Evolutionary conservation across 2,797 vertebrate species (phyloP).

Genomic region (Sebastes vulpes): DNA sequence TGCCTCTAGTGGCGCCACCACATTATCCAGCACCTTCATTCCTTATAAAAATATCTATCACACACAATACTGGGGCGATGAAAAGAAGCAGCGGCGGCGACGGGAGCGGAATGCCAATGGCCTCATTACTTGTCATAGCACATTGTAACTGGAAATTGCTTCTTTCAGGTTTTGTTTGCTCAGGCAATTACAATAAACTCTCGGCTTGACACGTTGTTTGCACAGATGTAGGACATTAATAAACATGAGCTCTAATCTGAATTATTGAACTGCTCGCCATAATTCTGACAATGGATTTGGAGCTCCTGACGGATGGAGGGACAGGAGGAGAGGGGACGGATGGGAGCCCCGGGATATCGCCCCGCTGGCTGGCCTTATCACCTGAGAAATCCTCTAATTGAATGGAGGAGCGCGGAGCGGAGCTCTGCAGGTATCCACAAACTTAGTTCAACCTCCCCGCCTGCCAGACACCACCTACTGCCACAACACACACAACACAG

Average conservation of each 20-base stretch:
- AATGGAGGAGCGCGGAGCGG: conserved; percentile 86
- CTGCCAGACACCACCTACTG: conserved; percentile 53
- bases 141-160: conserved; percentile 99
- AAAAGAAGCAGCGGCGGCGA: conserved; percentile 91
- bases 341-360: conserved; percentile 88
- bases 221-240: conserved; percentile 99
- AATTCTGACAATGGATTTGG: conserved; percentile 97
- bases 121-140: conserved; percentile 99
- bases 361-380: conserved; percentile 90
- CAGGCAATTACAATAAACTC: conserved; percentile 99
- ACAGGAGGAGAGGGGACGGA: conserved; percentile 81
- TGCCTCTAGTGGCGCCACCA: conserved; percentile 89
- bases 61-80: conserved; percentile 91
- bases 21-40: conserved; percentile 95
- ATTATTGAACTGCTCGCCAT: conserved; percentile 99
- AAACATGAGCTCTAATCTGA: conserved; percentile 99
- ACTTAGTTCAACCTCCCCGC: conserved; percentile 65
- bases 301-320: conserved; percentile 80
- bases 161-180: conserved; percentile 99
- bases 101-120: conserved; percentile 97
- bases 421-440: conserved; percentile 86
- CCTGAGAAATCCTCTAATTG: conserved; percentile 92
- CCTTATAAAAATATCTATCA: conserved; percentile 98
- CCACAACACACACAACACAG: background rate
- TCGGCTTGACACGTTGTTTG: conserved; percentile 99